phyloP scores from a whole-genome alignment of 2,888 invertebrate genomes.

The Tinea trinotella region DNA sequence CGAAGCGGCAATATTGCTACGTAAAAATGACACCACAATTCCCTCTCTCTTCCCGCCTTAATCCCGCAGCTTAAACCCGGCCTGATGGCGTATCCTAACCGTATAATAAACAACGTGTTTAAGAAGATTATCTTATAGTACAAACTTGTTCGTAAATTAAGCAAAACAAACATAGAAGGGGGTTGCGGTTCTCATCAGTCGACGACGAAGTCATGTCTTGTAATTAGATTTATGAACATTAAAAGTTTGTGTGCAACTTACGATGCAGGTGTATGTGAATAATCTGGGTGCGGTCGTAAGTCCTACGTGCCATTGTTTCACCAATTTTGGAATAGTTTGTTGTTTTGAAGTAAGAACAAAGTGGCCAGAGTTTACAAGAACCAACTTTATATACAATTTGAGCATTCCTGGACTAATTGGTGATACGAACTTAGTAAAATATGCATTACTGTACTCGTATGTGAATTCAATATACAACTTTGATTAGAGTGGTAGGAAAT shows the following conservation, averaged over 20 bases:
- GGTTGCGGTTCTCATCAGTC: conserved; percentile 11
- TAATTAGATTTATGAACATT: conserved; percentile 21
- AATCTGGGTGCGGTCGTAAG: conserved; percentile 28
- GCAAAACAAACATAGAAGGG: conserved; percentile 37
- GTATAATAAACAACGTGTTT: conserved; percentile 47
- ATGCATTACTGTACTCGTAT: not conserved
- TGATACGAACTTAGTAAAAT: not conserved
- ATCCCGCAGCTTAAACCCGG: conserved; percentile 34
- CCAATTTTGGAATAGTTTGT: conserved; percentile 34
- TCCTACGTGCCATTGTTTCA: conserved; percentile 28
- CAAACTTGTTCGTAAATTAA: conserved; percentile 47
- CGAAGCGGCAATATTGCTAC: conserved; percentile 47
- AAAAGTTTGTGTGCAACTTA: conserved; percentile 32
- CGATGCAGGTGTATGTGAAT: conserved; percentile 35
- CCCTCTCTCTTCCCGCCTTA: conserved; percentile 26
- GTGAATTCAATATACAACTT: not conserved
- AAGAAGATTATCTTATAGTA: conserved; percentile 40
- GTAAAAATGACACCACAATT: conserved; percentile 50
- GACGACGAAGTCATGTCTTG: not conserved
- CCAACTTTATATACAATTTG: conserved; percentile 17
- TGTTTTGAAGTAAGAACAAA: conserved; percentile 29
- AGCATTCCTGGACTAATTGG: not conserved
- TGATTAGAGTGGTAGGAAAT: too few species aligned
- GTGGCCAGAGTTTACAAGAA: conserved; percentile 22
- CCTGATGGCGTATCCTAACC: conserved; percentile 35